Percentiles rank a stretch among this genome's conserved stretches.
Conservation (phyloP, 2,797 vertebrate species). For the Chlorospingus flavigularis region DNA sequence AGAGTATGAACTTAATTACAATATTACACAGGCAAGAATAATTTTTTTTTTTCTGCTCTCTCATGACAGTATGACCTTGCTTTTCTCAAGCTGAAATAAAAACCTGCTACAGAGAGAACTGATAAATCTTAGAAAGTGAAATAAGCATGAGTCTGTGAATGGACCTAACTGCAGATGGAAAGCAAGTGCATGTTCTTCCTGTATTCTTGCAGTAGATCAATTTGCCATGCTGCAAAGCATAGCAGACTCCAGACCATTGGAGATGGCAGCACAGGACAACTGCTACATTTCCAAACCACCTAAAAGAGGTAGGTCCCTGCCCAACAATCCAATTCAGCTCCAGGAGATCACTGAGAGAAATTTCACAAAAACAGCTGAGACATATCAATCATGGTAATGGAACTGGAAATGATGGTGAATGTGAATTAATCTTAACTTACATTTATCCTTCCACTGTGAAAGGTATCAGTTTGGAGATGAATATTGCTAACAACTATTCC, state of each 20-base stretch:
- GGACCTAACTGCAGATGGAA: not conserved
- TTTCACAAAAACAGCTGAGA: not conserved
- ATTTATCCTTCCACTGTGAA: not conserved
- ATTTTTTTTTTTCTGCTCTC: not conserved
- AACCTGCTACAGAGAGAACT: not conserved
- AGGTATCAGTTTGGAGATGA: not conserved
- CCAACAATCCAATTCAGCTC: not conserved
- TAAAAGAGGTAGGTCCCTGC: not conserved
- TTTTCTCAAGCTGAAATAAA: not conserved
- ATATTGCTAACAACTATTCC: not conserved
- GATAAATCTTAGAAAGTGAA: not conserved
- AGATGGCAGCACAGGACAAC: not conserved
- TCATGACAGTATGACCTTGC: not conserved
- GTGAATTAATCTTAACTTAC: not conserved
- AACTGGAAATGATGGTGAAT: not conserved
- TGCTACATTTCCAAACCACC: not conserved
- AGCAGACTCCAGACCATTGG: not conserved
- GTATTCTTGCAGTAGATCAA: not conserved
- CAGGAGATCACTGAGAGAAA: not conserved
- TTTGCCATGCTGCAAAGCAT: not conserved
- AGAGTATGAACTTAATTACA: not conserved
- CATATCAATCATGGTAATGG: accelerated
- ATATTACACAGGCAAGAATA: not conserved
- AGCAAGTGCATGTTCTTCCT: not conserved
- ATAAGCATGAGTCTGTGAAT: not conserved